Base-by-base conservation (phyloP, 2,888 invertebrate species). In the Drepana falcataria region DNA sequence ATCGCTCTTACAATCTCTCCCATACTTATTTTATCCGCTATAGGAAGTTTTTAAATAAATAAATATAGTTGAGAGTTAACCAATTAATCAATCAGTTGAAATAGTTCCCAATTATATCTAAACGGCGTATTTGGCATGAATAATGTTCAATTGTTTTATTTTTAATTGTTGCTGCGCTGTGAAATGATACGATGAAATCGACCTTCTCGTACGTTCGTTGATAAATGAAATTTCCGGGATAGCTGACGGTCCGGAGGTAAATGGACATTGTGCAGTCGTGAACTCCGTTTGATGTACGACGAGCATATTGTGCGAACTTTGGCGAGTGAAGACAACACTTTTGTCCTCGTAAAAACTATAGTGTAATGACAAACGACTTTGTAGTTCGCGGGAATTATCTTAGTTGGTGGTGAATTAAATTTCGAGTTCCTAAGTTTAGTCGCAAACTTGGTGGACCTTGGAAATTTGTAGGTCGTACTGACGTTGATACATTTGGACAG, bases 161-260 rank as follows among this genome's bases (percentile, higher is more conserved):
- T 55, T 51, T 55, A 59, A 53, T 51, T 67, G 55, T 58, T 47
- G 48, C 49, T 48, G 34, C 21, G 34, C 40, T 44, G 33, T 52
- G 34, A 56, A 69, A 69, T 70, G 64, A 71, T 66, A 65, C 64
- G 63, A 62, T 55, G 56, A 61, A 63, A 61, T 68, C 66, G 60
- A 65, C 66, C 64, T 56, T 56, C 65, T 62, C 54, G 57, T 51
- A 53, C 55, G 55, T 55, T 59, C 53, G 51, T 64, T 81, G 77
- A 81, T 70, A 78, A 81, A 81, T 81, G 79, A 79, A 81, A 79
- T 79, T 79, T 73, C 59, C 61, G 58, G 60, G 55, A 59, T 64
- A 65, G 60, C 69, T 74, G 79, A 76, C 73, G 61, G 61, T 54
- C 53, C 51, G 37, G 58, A 67, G 65, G 75, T 74, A 74, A 76